A percentile compares a stretch with the other conserved stretches of the same genome.
Evolutionary conservation across 2,797 vertebrate species (phyloP).

Genomic region (Gymnopithys bicolor): DNA sequence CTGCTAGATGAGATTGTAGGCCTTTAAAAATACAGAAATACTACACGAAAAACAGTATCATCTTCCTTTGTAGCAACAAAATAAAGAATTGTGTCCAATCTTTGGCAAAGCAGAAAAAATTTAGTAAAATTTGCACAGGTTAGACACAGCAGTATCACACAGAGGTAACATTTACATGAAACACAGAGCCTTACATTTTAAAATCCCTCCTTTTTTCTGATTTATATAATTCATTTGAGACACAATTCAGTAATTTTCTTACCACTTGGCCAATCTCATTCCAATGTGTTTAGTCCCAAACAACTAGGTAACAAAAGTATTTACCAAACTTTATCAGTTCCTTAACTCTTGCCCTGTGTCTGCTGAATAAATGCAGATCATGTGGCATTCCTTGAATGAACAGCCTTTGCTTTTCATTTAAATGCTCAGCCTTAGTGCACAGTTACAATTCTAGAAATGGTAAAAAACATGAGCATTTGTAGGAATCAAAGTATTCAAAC

Average conservation of each 20-base stretch:
- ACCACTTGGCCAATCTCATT: neutral
- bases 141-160: neutral
- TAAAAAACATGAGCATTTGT: neutral
- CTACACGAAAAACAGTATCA: neutral
- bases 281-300: neutral
- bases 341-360: neutral
- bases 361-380: neutral
- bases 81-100: neutral
- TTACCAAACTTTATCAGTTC: neutral
- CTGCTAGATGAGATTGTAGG: neutral
- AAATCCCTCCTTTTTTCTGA: neutral
- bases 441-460: neutral
- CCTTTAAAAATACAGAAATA: neutral
- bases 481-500: neutral
- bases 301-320: neutral
- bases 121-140: rapidly evolving
- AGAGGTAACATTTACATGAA: neutral
- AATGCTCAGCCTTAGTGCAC: neutral
- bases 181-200: neutral
- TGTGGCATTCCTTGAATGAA: neutral
- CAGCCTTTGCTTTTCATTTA: neutral
- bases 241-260: neutral
- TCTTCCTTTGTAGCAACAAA: neutral
- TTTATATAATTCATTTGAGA: neutral
- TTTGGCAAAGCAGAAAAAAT: neutral